Evolutionary conservation across 2,888 invertebrate genomes (phyloP).

Genomic region (Ashinkailepas kermadecensis): DNA sequence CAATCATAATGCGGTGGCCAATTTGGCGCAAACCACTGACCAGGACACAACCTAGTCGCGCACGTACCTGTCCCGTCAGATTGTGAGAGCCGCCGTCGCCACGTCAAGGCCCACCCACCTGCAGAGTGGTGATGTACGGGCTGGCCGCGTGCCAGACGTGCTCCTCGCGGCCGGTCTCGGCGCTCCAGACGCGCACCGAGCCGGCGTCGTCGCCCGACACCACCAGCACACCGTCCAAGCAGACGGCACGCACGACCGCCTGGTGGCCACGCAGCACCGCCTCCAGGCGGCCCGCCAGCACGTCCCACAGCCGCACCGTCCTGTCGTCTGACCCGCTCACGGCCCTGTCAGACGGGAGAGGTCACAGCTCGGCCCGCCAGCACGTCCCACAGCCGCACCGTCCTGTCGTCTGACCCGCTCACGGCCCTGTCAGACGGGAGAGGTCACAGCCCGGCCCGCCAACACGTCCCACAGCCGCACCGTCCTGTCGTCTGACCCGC

Average conservation of each 20-base stretch:
- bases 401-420: neutral
- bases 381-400: slow-evolving; percentile 4
- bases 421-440: too few relatives aligned
- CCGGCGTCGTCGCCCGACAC: neutral
- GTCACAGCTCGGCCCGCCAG: neutral
- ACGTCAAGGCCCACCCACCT: neutral
- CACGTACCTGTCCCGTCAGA: too few relatives aligned
- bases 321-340: neutral
- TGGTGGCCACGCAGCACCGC: slow-evolving; percentile 2
- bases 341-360: neutral
- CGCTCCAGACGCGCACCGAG: neutral
- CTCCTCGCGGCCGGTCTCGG: neutral
- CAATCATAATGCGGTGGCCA: too few relatives aligned
- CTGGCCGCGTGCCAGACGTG: neutral
- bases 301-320: slow-evolving; percentile 8
- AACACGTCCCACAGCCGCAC: neutral
- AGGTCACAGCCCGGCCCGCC: too few relatives aligned
- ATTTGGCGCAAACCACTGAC: too few relatives aligned
- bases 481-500: neutral
- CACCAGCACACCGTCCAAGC: neutral
- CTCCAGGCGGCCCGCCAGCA: neutral
- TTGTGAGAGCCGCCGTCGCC: too few relatives aligned
- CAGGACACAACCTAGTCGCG: too few relatives aligned
- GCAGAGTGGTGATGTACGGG: neutral
- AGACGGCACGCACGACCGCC: neutral